These are phyloP conservation scores for Pituophis catenifer DNA, from an alignment of 2,113 vertebrate species.

Conservation along the genomic window DNA sequence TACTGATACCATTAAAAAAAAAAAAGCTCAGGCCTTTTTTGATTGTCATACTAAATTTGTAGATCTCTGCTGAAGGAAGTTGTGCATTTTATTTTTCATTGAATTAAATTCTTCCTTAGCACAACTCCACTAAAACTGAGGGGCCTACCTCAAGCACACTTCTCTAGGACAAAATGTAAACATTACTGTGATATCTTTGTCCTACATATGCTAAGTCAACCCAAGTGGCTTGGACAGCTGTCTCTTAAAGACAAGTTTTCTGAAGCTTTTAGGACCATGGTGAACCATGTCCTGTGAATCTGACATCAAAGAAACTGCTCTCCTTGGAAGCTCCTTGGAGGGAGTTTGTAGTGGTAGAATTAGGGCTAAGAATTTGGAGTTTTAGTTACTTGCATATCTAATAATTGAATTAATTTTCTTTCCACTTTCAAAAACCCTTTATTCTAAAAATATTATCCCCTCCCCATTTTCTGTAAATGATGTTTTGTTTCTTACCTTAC, in stretches of 20 bases:
- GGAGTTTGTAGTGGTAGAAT: neutral
- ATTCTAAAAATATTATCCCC: neutral
- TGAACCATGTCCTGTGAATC: fast-evolving
- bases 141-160: neutral
- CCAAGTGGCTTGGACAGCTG: conserved; percentile 14
- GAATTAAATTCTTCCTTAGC: conserved; percentile 12
- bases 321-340: neutral
- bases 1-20: neutral
- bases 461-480: neutral
- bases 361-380: neutral
- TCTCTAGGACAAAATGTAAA: neutral
- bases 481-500: neutral
- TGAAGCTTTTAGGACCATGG: neutral
- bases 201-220: neutral
- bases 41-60: neutral
- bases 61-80: neutral
- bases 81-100: neutral
- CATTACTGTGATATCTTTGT: neutral
- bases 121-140: conserved; percentile 9
- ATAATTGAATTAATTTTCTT: neutral
- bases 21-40: neutral
- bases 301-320: neutral
- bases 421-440: neutral
- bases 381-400: neutral
- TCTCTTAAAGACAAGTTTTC: neutral